Base-by-base conservation (phyloP, 1,140 invertebrate species). In the Drosophila santomea region DNA sequence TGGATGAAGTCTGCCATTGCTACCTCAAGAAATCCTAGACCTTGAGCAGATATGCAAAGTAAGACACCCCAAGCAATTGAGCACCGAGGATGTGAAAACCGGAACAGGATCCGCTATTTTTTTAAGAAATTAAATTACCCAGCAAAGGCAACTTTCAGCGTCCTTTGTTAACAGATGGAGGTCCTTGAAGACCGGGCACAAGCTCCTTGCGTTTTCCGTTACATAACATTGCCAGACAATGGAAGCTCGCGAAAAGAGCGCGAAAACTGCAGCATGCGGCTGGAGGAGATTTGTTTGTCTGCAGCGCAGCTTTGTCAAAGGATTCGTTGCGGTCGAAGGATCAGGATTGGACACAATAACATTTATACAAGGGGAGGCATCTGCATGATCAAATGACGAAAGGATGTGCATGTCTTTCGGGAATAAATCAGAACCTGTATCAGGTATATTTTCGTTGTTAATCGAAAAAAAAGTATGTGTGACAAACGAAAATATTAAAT, bases 1-100 rank as follows among this genome's bases (percentile, higher is more conserved):
- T 88, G 84, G 84, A 78, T 58, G 69, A 23, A 23, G 47, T 56
- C 60, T 78, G 75, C 76, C 61, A 77, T 69, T 77, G 74, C 67
- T 85, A 74, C 81, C 81, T 84, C 59, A 6, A 15, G 51, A 36
- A 36, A 50, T 43, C 44, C 55, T 28, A 15, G 28, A 43, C 44
- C 43, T 41, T 57, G 32, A 38, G 74, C 25, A 47, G 12, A 44
- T 57, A 62, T 66, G 62, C 57, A 63, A 71, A 74, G 50, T 14
- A 52, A 63, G 64, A 63, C 54, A 61, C 61, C 58, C 72, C 60
- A 35, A 52, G 71, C 39, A 20, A 38, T 39, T 6, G 4, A 20
- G 60, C 52, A 81, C 78, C 82, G 71, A 78, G 83, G 78, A 74
- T 76, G 20, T 52, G 50, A 17, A 52, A 36, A 78, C 78, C 59